These are phyloP conservation scores for Choreutis nemorana DNA, from an alignment of 2,888 invertebrate species.

Conservation along the genomic window DNA sequence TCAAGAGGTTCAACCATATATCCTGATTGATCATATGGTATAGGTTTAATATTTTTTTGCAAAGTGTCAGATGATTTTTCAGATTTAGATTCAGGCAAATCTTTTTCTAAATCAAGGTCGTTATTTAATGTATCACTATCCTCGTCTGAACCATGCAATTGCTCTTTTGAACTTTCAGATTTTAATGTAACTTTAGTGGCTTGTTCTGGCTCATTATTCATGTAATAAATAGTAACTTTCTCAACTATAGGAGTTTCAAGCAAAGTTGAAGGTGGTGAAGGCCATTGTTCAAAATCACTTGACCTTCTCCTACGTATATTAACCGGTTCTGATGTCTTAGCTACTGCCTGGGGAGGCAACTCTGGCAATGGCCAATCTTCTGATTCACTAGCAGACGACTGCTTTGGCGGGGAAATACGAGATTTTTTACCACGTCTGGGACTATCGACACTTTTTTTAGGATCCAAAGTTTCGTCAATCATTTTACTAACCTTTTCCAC, in stretches of 20 bases:
- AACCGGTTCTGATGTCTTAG: slow-evolving; percentile 25
- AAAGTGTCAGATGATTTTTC: slow-evolving; percentile 40
- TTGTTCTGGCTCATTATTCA: slow-evolving; percentile 79
- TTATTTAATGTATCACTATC: slow-evolving; percentile 76
- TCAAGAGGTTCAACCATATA: slow-evolving; percentile 62
- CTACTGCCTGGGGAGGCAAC: slow-evolving; percentile 65
- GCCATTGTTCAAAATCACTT: slow-evolving; percentile 83
- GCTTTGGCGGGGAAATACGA: slow-evolving; percentile 42
- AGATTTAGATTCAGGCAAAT: slow-evolving; percentile 58
- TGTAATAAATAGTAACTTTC: slow-evolving; percentile 81
- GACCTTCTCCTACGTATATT: slow-evolving; percentile 42
- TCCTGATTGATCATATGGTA: slow-evolving; percentile 56
- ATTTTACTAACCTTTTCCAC: slow-evolving; percentile 35
- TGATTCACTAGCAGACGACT: slow-evolving; percentile 66
- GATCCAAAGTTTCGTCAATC: slow-evolving; percentile 24
- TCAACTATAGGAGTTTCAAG: slow-evolving; percentile 77
- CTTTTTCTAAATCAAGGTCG: slow-evolving; percentile 67
- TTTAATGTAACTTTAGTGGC: slow-evolving; percentile 77
- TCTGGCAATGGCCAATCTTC: slow-evolving; percentile 81
- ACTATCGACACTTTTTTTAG: slow-evolving; percentile 29
- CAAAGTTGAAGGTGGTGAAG: slow-evolving; percentile 78
- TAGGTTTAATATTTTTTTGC: slow-evolving; percentile 36
- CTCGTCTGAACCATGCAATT: slow-evolving; percentile 70
- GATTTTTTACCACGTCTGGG: slow-evolving; percentile 32
- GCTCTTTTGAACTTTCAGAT: slow-evolving; percentile 72